A percentile compares a stretch with the other conserved stretches of the same genome.
Evolutionary conservation across 2,113 vertebrate species (phyloP).

Genomic region (Zosterops japonicus): DNA sequence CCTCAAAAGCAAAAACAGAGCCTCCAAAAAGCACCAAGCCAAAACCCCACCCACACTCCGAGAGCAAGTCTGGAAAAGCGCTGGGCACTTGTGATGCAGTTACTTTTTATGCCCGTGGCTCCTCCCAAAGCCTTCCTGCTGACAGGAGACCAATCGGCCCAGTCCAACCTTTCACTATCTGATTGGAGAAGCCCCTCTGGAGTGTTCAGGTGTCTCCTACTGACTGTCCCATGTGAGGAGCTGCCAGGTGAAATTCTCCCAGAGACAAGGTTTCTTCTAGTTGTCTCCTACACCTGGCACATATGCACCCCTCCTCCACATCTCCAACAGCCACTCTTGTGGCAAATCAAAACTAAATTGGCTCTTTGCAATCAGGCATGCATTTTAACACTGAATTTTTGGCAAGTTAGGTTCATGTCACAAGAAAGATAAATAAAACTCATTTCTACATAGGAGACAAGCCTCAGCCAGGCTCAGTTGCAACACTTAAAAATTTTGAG

Average conservation of each 20-base stretch:
- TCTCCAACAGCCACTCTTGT: neutral
- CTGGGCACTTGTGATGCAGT: rapidly evolving
- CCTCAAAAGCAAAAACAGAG: neutral
- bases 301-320: neutral
- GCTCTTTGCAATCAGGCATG: neutral
- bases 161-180: neutral
- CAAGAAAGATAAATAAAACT: neutral
- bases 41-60: neutral
- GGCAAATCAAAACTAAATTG: neutral
- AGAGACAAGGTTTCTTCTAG: neutral
- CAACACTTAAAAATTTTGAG: neutral
- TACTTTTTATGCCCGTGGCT: neutral
- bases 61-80: neutral
- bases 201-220: neutral
- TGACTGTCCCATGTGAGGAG: neutral
- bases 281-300: neutral
- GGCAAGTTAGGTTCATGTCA: neutral
- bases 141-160: neutral
- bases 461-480: neutral
- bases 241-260: neutral
- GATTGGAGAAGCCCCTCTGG: neutral
- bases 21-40: neutral
- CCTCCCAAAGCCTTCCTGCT: neutral
- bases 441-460: neutral
- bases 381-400: neutral